These are phyloP conservation scores for Melanaphis sacchari DNA, from an alignment of 1,140 invertebrate species.

Conservation along the genomic window DNA sequence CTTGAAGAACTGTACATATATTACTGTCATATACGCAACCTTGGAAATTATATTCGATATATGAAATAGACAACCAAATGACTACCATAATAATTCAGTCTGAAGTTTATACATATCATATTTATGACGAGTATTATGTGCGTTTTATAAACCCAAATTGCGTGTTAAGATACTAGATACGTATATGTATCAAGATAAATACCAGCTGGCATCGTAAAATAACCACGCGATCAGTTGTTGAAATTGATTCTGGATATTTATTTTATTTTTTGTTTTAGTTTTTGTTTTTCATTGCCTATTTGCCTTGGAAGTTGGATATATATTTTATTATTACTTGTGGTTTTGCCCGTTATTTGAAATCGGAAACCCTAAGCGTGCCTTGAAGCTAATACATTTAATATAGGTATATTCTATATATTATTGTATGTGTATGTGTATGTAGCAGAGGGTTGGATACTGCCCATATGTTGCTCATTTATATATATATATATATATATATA, in stretches of 20 bases:
- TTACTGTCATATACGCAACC: background rate
- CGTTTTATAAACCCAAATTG: background rate
- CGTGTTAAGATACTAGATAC: background rate
- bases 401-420: background rate
- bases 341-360: constrained; percentile 47
- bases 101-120: constrained; percentile 9
- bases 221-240: constrained; percentile 29
- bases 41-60: constrained; percentile 35
- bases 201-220: constrained; percentile 19
- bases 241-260: constrained; percentile 25
- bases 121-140: constrained; percentile 19
- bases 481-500: too few species aligned
- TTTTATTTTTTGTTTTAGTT: background rate
- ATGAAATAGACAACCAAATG: background rate
- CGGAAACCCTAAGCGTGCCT: constrained; percentile 50
- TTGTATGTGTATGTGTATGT: background rate
- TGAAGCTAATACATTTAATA: background rate
- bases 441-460: background rate
- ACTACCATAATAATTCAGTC: constrained; percentile 14
- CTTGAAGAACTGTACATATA: background rate
- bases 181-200: background rate
- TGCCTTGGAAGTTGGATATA: background rate
- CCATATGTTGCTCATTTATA: constrained; percentile 11
- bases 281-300: background rate
- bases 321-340: constrained; percentile 41